These are phyloP conservation scores for Timema podura DNA, from an alignment of 2,888 invertebrate species.

Conservation along the genomic window DNA sequence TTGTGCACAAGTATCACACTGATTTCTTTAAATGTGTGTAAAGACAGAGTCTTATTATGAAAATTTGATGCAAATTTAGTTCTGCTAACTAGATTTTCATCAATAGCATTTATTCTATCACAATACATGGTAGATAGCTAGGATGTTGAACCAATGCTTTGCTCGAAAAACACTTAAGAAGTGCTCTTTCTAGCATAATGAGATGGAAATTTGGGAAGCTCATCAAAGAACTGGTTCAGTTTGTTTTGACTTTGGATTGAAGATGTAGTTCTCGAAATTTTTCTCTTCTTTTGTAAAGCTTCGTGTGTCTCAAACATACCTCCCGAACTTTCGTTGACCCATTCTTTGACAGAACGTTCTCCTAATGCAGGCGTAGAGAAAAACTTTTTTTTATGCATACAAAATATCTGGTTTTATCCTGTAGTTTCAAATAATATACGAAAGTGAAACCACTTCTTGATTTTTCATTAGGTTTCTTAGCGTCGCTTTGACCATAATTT, in stretches of 20 bases:
- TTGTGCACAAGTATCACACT: not conserved
- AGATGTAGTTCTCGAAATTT: not conserved
- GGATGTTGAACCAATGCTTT: not conserved
- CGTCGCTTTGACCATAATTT: not conserved
- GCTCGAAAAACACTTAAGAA: not conserved
- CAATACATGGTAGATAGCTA: not conserved
- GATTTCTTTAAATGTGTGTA: not conserved
- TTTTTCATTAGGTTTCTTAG: not conserved
- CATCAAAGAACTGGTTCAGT: not conserved
- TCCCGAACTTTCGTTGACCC: not conserved
- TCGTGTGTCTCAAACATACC: not conserved
- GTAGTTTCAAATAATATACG: constrained; percentile 4
- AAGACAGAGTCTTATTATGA: not conserved
- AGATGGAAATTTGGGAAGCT: not conserved
- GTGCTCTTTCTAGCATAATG: not conserved
- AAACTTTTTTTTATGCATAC: constrained; percentile 7
- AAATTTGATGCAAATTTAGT: not conserved
- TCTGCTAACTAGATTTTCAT: not conserved
- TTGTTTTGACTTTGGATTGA: not conserved
- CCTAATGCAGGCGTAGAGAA: not conserved
- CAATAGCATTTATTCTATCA: constrained; percentile 3
- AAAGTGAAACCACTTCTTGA: not conserved
- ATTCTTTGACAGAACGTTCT: not conserved
- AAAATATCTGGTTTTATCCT: no score
- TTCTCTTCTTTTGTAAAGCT: not conserved